A percentile compares a stretch with the other conserved stretches of the same genome.
Evolutionary conservation across 53 echinoderm and acorn worm genomes (phyloP).

Genomic region (Patiria pectinifera): DNA sequence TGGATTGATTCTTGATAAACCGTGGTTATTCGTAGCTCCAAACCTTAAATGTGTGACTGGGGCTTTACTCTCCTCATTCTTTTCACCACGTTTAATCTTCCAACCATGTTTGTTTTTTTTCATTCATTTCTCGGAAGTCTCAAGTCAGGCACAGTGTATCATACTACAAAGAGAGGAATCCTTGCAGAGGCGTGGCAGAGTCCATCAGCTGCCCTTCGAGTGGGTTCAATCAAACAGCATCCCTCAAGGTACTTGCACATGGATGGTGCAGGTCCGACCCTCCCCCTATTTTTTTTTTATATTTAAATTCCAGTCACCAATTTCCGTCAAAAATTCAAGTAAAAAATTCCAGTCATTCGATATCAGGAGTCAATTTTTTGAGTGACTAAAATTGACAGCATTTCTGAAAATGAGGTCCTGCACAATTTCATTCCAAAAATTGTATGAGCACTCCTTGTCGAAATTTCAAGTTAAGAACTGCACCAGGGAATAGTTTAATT

Average conservation of each 20-base stretch:
- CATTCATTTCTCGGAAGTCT: conserved; percentile 30
- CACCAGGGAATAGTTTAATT: no score
- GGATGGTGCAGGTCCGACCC: background rate
- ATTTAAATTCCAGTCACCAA: no score
- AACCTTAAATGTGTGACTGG: no score
- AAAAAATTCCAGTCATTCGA: no score
- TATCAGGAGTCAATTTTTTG: background rate
- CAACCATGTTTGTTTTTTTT: background rate
- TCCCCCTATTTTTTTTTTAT: no score
- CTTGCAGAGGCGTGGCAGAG: conserved; percentile 45
- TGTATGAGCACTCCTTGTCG: no score
- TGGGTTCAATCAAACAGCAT: conserved; percentile 59
- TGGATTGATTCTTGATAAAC: no score
- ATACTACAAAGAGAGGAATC: conserved; percentile 58
- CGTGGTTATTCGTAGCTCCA: no score
- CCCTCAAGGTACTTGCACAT: conserved; percentile 58
- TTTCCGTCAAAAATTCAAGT: no score
- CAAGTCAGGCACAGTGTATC: conserved; percentile 65
- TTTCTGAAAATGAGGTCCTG: background rate
- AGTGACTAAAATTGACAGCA: background rate
- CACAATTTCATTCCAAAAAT: no score
- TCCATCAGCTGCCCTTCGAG: conserved; percentile 54
- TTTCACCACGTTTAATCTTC: background rate
- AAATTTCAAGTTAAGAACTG: no score
- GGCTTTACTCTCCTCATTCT: background rate